A percentile compares a stretch with the other conserved stretches of the same genome.
phyloP scores from a whole-genome alignment of 2,797 vertebrate genomes.

The Fistularia tabacaria region DNA sequence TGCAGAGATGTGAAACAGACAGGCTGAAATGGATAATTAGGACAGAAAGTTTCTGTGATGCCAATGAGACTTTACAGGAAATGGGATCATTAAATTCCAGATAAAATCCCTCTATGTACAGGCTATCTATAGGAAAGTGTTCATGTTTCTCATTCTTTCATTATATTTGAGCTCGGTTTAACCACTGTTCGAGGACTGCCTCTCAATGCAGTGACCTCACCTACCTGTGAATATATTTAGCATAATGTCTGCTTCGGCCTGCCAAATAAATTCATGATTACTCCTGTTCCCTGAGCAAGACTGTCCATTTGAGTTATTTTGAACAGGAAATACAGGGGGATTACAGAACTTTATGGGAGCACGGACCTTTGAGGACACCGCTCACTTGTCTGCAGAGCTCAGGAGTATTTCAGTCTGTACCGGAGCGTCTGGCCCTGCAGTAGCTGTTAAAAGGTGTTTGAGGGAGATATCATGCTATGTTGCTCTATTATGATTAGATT shows the following conservation, averaged over 20 bases:
- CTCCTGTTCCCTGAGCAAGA: slow-evolving; percentile 13
- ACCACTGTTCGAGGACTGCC: slow-evolving; percentile 65
- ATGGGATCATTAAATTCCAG: slow-evolving; percentile 78
- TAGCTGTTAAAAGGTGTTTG: slow-evolving; percentile 60
- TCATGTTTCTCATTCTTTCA: slow-evolving; percentile 62
- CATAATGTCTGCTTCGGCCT: slow-evolving; percentile 55
- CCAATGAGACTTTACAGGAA: slow-evolving; percentile 72
- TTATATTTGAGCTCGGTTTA: slow-evolving; percentile 60
- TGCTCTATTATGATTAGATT: slow-evolving; percentile 74
- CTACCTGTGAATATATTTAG: slow-evolving; percentile 52
- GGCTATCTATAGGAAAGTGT: slow-evolving; percentile 60
- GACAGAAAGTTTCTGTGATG: slow-evolving; percentile 77
- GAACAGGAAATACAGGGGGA: slow-evolving; percentile 34
- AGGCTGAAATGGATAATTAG: slow-evolving; percentile 84
- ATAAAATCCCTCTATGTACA: slow-evolving; percentile 53
- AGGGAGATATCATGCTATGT: slow-evolving; percentile 68
- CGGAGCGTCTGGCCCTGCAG: slow-evolving; percentile 60
- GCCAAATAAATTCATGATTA: slow-evolving; percentile 22
- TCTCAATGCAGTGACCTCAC: slow-evolving; percentile 56
- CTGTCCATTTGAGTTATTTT: slow-evolving; percentile 28
- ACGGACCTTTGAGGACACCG: slow-evolving; percentile 25
- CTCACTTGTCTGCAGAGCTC: slow-evolving; percentile 36
- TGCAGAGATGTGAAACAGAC: slow-evolving; percentile 76
- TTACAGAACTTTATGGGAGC: neutral
- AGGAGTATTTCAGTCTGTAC: slow-evolving; percentile 26